Evolutionary conservation across 2,113 vertebrate species (phyloP), one percentile per base, ranked within the genome.

Genomic region (Seriola rivoliana): DNA sequence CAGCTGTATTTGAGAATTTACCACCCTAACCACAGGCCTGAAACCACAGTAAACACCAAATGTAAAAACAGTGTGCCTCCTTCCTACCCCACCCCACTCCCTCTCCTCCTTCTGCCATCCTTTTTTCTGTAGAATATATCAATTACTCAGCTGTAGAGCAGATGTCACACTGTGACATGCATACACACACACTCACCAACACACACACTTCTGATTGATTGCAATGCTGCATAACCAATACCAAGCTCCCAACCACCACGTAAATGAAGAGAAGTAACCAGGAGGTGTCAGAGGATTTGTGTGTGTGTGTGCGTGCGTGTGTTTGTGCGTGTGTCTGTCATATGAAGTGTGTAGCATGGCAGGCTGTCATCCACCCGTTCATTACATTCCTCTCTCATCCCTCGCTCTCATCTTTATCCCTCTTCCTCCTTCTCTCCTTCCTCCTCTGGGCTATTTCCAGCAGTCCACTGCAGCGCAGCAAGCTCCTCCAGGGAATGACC

Each of bases 171-270:
- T 91, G 90, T 92, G 93, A 66, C 71, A n/a, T 3, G 8, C 50
- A 19, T 17, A 50, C 48, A 50, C 48, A 46, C 40, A 86, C 91
- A 92, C 92, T 91, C 95, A 66, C 65, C 60, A 55, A n/a, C 58
- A 25, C 62, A 50, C 94, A 95, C 90, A 92, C 91, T 86, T 95
- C 90, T 90, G 95, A 97, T 96, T 93, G 95, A 97, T 96, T 85
- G 91, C 94, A 59, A 88, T 80, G 78, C 78, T 81, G 93, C 91
- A 91, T 87, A 94, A 97, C 97, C 96, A 93, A 96, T 96, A 93
- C 78, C 64, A 74, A 93, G 89, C 93, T 86, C 78, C 85, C 82
- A 86, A 92, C 93, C 87, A 90, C 92, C 90, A 90, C 91, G 81
- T 92, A 92, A 95, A 96, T 96, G 93, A 91, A 85, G 94, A 91